A percentile compares a stretch with the other conserved stretches of the same genome.
Evolutionary conservation across 2,113 vertebrate species (phyloP).

Genomic region (Solea solea): DNA sequence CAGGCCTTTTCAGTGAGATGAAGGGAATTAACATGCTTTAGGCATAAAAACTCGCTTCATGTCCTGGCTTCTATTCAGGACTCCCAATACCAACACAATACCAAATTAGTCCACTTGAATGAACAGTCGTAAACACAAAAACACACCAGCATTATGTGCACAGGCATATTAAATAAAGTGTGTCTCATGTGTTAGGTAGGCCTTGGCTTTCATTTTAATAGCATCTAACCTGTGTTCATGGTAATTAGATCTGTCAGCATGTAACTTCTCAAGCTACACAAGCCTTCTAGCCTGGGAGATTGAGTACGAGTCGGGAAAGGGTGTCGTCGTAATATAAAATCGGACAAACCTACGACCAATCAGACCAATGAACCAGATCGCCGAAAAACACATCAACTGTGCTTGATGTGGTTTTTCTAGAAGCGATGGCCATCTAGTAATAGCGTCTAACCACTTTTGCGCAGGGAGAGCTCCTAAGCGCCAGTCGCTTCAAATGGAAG

Average conservation of each 20-base stretch:
- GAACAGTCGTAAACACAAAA: background rate
- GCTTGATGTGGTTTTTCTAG: too few species aligned
- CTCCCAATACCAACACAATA: conserved; percentile 7
- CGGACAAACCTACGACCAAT: too few species aligned
- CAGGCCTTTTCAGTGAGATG: conserved; percentile 49
- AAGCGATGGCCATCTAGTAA: too few species aligned
- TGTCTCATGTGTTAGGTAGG: conserved; percentile 23
- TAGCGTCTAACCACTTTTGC: too few species aligned
- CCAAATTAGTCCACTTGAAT: background rate
- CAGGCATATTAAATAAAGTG: background rate
- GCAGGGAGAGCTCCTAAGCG: too few species aligned
- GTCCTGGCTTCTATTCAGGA: conserved; percentile 33
- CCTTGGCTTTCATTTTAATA: conserved; percentile 31
- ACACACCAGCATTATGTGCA: background rate
- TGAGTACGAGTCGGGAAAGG: too few species aligned
- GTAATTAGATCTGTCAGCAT: conserved; percentile 53
- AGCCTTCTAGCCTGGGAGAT: background rate
- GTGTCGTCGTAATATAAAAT: too few species aligned
- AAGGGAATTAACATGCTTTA: conserved; percentile 50
- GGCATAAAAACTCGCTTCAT: conserved; percentile 43
- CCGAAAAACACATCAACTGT: too few species aligned
- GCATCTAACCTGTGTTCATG: conserved; percentile 23
- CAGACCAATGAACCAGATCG: too few species aligned
- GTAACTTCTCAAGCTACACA: conserved; percentile 15
- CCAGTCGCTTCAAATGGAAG: too few species aligned